phyloP scores from a whole-genome alignment of 2,797 vertebrate genomes.

The Sebastes kiyomatsui region DNA sequence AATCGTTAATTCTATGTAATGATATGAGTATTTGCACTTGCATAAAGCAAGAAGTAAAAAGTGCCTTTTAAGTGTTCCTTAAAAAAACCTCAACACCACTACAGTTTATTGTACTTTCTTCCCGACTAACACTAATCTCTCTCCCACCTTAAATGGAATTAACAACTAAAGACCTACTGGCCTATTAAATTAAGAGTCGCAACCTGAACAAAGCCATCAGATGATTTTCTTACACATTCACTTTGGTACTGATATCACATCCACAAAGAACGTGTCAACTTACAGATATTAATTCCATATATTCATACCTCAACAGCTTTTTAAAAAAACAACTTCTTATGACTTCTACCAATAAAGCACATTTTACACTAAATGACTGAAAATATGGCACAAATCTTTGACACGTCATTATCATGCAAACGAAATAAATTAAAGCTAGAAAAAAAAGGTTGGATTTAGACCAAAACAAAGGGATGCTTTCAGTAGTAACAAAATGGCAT shows the following conservation, averaged over 20 bases:
- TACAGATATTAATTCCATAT: conserved; percentile 53
- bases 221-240: conserved; percentile 69
- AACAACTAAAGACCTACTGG: conserved; percentile 37
- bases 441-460: conserved; percentile 75
- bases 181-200: conserved; percentile 27
- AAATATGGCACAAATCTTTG: conserved; percentile 84
- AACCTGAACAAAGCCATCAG: conserved; percentile 29
- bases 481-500: conserved; percentile 94
- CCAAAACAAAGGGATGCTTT: conserved; percentile 75
- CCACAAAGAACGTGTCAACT: conserved; percentile 58
- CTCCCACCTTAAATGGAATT: conserved; percentile 22
- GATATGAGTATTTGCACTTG: conserved; percentile 68
- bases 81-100: conserved; percentile 34
- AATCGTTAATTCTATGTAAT: conserved; percentile 49
- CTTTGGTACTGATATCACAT: conserved; percentile 78
- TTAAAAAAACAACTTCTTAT: conserved; percentile 29
- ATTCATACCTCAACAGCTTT: conserved; percentile 42
- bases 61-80: conserved; percentile 65
- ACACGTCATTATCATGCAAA: conserved; percentile 84
- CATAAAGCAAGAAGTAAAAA: conserved; percentile 69
- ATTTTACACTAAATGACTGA: conserved; percentile 75
- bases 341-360: conserved; percentile 72
- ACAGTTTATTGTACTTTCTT: conserved; percentile 9
- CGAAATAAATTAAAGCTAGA: conserved; percentile 79
- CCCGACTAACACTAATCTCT: neutral